Evolutionary conservation across 2,888 invertebrate genomes (phyloP).

Genomic region (Euclidia mi): DNA sequence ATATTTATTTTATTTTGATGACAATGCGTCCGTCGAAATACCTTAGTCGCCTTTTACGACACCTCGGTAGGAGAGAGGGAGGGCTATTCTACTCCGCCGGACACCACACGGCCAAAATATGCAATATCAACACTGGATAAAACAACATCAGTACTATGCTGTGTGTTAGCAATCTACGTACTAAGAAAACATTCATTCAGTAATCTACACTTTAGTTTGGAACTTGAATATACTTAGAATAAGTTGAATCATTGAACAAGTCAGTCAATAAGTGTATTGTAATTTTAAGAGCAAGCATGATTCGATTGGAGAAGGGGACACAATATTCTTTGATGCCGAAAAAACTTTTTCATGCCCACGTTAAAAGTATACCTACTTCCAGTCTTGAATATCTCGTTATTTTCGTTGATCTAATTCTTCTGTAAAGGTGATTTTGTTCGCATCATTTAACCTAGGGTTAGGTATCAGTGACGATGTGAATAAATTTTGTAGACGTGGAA

Average conservation of each 20-base stretch:
- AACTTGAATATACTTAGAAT: slow-evolving; percentile 67
- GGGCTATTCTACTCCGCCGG: too few relatives aligned
- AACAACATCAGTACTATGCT: slow-evolving; percentile 70
- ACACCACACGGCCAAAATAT: too few relatives aligned
- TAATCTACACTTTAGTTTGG: slow-evolving; percentile 67
- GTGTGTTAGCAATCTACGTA: slow-evolving; percentile 66
- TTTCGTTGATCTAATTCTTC: slow-evolving; percentile 40
- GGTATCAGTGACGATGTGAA: too few relatives aligned
- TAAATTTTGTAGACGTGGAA: too few relatives aligned
- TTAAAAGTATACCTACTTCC: slow-evolving; percentile 23
- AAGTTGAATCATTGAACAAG: slow-evolving; percentile 21
- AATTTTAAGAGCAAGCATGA: slow-evolving; percentile 27
- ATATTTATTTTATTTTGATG: too few relatives aligned
- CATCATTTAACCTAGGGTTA: too few relatives aligned
- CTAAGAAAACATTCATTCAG: slow-evolving; percentile 63
- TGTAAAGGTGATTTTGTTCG: slow-evolving; percentile 46
- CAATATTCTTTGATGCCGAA: slow-evolving; percentile 26
- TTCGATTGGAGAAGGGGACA: slow-evolving; percentile 20
- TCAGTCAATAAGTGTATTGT: slow-evolving; percentile 38
- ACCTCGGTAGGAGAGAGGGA: too few relatives aligned
- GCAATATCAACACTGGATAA: slow-evolving; percentile 78
- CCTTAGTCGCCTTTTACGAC: too few relatives aligned
- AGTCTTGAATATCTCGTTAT: slow-evolving; percentile 47
- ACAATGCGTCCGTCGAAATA: too few relatives aligned
- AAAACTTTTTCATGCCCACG: too few relatives aligned